Conservation (phyloP, 2,113 vertebrate species). For the Antechinus flavipes region DNA sequence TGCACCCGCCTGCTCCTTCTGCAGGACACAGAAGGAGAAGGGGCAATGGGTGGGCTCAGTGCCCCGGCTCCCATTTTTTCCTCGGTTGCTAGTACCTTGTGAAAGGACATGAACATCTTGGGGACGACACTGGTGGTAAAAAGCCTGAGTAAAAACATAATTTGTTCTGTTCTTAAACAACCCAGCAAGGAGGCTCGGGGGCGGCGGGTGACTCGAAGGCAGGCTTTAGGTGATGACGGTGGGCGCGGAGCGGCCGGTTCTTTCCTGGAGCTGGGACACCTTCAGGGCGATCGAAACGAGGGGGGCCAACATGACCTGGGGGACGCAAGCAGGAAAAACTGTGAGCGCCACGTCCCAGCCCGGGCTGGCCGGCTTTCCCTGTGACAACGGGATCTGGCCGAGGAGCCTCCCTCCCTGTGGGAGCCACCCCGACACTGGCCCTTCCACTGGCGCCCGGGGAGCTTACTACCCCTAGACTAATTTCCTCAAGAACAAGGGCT, state of each 20-base stretch:
- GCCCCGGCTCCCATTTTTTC: neutral
- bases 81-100: neutral
- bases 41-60: neutral
- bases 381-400: too few relatives aligned
- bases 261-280: conserved; percentile 94
- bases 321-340: neutral
- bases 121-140: neutral
- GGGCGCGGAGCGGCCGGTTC: conserved; percentile 91
- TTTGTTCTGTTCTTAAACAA: neutral
- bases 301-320: conserved; percentile 96
- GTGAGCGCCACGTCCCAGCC: neutral
- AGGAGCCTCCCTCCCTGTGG: too few relatives aligned
- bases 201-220: neutral
- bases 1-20: neutral
- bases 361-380: neutral
- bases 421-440: neutral
- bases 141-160: neutral
- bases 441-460: neutral
- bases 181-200: neutral
- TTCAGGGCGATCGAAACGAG: conserved; percentile 96
- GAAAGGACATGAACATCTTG: neutral
- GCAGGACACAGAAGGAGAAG: neutral
- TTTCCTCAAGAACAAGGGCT: too few relatives aligned
- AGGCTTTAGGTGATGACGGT: conserved; percentile 95
- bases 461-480: too few relatives aligned